phyloP scores from a whole-genome alignment of 2,888 invertebrate species.

The Ochlodes sylvanus region DNA sequence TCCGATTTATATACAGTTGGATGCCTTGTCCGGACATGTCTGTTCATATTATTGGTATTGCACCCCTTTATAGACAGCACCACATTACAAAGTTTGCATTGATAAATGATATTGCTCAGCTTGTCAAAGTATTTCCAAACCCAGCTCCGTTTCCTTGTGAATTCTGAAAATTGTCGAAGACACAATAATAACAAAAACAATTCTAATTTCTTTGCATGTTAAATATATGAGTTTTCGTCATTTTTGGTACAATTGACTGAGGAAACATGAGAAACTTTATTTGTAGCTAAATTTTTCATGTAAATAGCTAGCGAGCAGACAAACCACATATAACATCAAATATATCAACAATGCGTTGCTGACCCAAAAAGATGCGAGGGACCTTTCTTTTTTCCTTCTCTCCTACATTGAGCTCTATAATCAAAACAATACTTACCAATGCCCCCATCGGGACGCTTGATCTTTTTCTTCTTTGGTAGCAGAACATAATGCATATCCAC shows the following conservation, averaged over 20 bases:
- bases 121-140: slow-evolving; percentile 80
- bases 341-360: no score
- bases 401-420: no score
- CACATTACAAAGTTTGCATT: slow-evolving; percentile 71
- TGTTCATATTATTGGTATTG: slow-evolving; percentile 79
- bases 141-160: slow-evolving; percentile 73
- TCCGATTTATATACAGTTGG: slow-evolving; percentile 64
- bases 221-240: no score
- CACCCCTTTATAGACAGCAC: slow-evolving; percentile 78
- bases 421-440: slow-evolving; percentile 41
- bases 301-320: no score
- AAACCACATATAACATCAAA: no score
- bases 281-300: no score
- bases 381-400: no score
- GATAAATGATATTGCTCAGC: slow-evolving; percentile 71
- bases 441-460: slow-evolving; percentile 26
- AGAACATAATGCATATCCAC: slow-evolving; percentile 47
- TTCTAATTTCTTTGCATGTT: no score
- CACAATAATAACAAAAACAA: not conserved
- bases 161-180: slow-evolving; percentile 54
- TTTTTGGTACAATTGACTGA: no score
- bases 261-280: no score
- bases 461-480: slow-evolving; percentile 53
- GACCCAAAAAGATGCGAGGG: no score
- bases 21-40: slow-evolving; percentile 72